These are phyloP conservation scores for Rousettus leschenaultii DNA, from an alignment of 2,113 vertebrate species.

Conservation along the genomic window DNA sequence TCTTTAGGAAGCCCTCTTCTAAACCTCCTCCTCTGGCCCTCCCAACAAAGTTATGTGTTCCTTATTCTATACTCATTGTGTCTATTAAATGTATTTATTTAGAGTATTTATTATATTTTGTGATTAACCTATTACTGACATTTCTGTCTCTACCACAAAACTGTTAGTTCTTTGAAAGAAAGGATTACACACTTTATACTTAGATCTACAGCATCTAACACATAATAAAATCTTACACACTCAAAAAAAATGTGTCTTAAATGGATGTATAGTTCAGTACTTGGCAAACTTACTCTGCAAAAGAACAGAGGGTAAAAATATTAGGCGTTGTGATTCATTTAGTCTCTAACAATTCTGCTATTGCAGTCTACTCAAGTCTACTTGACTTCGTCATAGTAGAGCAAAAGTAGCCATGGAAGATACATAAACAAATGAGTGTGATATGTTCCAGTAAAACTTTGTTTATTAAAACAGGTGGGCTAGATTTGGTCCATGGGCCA, in stretches of 20 bases:
- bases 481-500: not conserved
- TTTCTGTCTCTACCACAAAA: constrained; percentile 13
- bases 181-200: not conserved
- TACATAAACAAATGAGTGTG: not conserved
- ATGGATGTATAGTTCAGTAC: not conserved
- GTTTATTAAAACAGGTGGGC: not conserved
- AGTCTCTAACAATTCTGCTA: not conserved
- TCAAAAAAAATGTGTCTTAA: not conserved
- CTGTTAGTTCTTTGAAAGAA: not conserved
- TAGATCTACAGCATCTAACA: not conserved
- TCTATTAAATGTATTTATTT: not conserved
- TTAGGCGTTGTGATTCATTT: not conserved
- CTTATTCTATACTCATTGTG: not conserved
- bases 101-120: not conserved
- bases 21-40: not conserved
- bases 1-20: not conserved
- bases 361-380: not conserved
- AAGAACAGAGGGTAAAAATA: not conserved
- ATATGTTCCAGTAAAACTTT: not conserved
- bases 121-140: not conserved
- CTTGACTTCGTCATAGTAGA: not conserved
- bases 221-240: not conserved
- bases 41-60: not conserved
- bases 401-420: not conserved
- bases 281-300: constrained; percentile 1